Base-by-base conservation (phyloP, 2,797 vertebrate species). In the Neopelma chrysocephalum region DNA sequence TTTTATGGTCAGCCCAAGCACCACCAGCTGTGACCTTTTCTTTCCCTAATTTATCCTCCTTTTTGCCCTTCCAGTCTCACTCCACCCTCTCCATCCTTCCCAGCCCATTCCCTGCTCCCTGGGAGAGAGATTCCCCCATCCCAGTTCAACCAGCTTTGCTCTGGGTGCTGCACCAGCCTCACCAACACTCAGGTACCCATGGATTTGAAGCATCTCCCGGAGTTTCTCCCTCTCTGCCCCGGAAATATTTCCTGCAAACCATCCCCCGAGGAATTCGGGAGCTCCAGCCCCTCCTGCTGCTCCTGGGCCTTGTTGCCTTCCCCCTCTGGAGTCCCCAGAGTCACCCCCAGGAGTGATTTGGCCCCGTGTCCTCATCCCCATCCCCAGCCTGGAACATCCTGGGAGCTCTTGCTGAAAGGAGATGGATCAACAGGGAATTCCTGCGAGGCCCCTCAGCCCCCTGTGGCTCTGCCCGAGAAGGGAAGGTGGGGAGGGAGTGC, bases 381-480 rank as follows among this genome's bases (percentile, higher is more conserved):
- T 42, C 92, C 60, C 82, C 50, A 60, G 40, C 86, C 95, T 93
- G 89, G 81, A 82, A 64, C 21, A 45, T 84, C 72, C 87, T 94
- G 79, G 79, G 82, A 95, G 77, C 77, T 94, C 80, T 51, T 96
- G 71, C 94, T 91, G 93, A 92, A 88, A 86, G 91, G 85, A 94
- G 95, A 96, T 78, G 96, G 97, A 97, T 97, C 95, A 96, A 94
- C 80, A 90, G 61, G 56, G 94, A 96, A 97, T 95, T 87, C 94
- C 83, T 94, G 75, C 54, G 50, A 91, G 89, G 42, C 27, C 82
- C 96, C 95, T 95, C 72, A 91, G 89, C 91, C 94, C 57, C 4
- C 2, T 40, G 78, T 2, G 4, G 81, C 91, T 92, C 93, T 87
- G 93, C 93, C 93, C 71, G 2, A 88, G 96, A 82, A 89, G 94